These are phyloP conservation scores for Girardinus metallicus DNA, from an alignment of 2,797 vertebrate genomes.

Conservation along the genomic window DNA sequence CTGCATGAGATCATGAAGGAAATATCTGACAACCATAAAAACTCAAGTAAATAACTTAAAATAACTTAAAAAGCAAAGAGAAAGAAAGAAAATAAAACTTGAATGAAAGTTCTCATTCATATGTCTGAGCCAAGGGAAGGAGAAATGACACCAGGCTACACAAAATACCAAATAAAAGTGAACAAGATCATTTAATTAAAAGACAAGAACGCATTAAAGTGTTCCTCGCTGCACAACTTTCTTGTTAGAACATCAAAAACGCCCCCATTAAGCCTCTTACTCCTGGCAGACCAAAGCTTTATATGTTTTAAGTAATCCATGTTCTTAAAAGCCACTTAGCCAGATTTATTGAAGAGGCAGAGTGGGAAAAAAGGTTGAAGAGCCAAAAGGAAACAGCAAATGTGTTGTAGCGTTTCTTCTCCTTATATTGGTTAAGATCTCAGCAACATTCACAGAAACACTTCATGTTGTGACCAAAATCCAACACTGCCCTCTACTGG, in stretches of 20 bases:
- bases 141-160: constrained; percentile 10
- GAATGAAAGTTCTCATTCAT: not conserved
- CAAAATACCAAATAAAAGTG: constrained; percentile 6
- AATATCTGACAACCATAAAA: constrained; percentile 29
- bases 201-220: constrained; percentile 29
- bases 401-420: not conserved
- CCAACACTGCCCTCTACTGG: constrained; percentile 70
- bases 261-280: constrained; percentile 45
- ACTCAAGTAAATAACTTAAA: constrained; percentile 14
- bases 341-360: constrained; percentile 33
- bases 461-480: constrained; percentile 1
- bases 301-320: constrained; percentile 37
- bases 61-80: constrained; percentile 9
- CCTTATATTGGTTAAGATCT: not conserved
- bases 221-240: constrained; percentile 23
- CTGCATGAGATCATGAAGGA: constrained; percentile 51
- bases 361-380: constrained; percentile 3
- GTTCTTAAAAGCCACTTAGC: constrained; percentile 50
- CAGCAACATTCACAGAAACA: not conserved
- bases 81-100: constrained; percentile 1
- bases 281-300: constrained; percentile 28
- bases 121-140: not conserved
- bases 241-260: constrained; percentile 47
- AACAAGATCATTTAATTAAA: constrained; percentile 11
- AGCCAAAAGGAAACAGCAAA: not conserved